Evolutionary conservation across 2,888 invertebrate genomes (phyloP).

Genomic region (Ptycholaimellus sp.): DNA sequence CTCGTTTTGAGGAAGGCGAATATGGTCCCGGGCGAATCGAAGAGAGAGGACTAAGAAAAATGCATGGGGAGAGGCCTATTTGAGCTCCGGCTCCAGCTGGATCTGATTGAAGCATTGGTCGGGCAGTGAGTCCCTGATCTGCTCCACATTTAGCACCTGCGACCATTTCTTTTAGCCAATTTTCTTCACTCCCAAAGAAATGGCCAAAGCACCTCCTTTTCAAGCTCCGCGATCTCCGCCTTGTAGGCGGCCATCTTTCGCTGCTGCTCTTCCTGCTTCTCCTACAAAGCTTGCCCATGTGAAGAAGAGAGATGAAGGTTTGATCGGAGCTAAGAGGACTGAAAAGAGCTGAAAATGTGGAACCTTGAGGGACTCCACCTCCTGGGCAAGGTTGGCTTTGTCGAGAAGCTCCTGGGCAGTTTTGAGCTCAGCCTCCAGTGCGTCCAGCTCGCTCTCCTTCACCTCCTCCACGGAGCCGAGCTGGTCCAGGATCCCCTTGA

Average conservation of each 20-base stretch:
- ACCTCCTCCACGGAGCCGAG: slow-evolving; percentile 19
- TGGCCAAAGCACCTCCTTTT: no score
- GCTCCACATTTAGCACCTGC: slow-evolving; percentile 56
- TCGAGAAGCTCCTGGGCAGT: slow-evolving; percentile 11
- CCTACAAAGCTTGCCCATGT: slow-evolving; percentile 9
- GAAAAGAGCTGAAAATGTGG: no score
- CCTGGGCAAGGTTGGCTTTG: slow-evolving; percentile 10
- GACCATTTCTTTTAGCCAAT: no score
- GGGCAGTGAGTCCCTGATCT: slow-evolving; percentile 54
- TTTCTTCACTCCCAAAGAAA: no score
- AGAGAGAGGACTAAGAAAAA: no score
- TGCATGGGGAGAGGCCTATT: no score
- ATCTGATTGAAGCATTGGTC: slow-evolving; percentile 49
- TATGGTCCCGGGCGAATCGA: no score
- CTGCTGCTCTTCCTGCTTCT: slow-evolving; percentile 8
- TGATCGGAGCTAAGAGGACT: no score
- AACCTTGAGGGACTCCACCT: no score
- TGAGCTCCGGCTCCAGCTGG: slow-evolving; percentile 50
- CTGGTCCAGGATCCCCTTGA: slow-evolving; percentile 34
- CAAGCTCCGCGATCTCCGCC: slow-evolving; percentile 4
- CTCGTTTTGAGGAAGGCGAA: no score
- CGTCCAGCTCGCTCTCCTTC: slow-evolving; percentile 24
- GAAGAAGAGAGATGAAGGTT: no score
- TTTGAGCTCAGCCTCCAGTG: slow-evolving; percentile 16
- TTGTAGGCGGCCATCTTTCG: slow-evolving; percentile 1